Evolutionary conservation across 2,113 vertebrate genomes (phyloP).

Genomic region (Phoxinus phoxinus): DNA sequence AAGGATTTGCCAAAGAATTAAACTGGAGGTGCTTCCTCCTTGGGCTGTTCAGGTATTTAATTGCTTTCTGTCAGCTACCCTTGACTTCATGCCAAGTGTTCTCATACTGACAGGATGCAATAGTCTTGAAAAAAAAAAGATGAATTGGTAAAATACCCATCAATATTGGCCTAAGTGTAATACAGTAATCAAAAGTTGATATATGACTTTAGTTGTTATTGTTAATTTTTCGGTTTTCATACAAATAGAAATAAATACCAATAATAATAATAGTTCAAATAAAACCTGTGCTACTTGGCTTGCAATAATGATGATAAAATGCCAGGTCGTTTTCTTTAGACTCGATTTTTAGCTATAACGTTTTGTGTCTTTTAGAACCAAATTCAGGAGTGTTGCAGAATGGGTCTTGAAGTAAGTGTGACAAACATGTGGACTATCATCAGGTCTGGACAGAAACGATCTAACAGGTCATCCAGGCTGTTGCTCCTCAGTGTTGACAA

Average conservation of each 20-base stretch:
- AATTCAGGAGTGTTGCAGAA: background rate
- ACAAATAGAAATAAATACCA: background rate
- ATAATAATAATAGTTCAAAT: no score
- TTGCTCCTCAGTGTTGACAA: slow-evolving; percentile 22
- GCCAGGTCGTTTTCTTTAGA: background rate
- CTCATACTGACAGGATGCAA: slow-evolving; percentile 31
- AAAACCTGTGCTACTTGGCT: background rate
- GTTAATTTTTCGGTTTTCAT: background rate
- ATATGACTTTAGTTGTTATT: background rate
- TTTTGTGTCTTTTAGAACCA: no score
- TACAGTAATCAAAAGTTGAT: background rate
- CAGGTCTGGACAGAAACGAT: slow-evolving; percentile 1
- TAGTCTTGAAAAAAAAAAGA: slow-evolving; percentile 29
- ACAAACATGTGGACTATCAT: slow-evolving; percentile 23
- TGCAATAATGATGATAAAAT: background rate
- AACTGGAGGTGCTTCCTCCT: slow-evolving; percentile 40
- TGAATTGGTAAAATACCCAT: slow-evolving; percentile 18
- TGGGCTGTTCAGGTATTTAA: slow-evolving; percentile 50
- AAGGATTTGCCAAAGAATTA: slow-evolving; percentile 41
- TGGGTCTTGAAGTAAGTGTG: background rate
- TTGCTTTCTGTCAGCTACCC: slow-evolving; percentile 43
- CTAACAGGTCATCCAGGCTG: slow-evolving; percentile 38
- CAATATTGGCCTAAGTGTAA: background rate
- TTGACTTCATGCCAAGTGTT: slow-evolving; percentile 46
- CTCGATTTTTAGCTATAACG: no score